phyloP scores from a whole-genome alignment of 2,888 invertebrate species.

The Periphyllus acericola region DNA sequence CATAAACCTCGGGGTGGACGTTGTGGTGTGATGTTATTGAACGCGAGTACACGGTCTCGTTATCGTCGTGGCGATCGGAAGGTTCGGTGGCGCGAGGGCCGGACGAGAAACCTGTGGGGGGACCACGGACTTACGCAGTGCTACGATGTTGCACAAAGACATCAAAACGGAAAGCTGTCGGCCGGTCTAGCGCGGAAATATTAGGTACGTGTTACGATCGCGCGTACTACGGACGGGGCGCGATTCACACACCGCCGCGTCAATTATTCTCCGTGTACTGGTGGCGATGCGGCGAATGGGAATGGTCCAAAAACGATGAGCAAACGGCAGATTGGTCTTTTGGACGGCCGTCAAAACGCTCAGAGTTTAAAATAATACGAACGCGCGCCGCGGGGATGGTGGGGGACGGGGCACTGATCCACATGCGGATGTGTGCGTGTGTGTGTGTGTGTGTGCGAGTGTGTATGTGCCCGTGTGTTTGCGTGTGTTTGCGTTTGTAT shows the following conservation, averaged over 20 bases:
- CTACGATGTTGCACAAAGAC: conserved; percentile 59
- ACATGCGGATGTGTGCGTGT: background rate
- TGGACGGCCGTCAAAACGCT: conserved; percentile 51
- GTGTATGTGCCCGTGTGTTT: too few species aligned
- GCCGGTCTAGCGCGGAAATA: background rate
- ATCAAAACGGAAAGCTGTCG: conserved; percentile 16
- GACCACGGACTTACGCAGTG: conserved; percentile 31
- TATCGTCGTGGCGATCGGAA: too few species aligned
- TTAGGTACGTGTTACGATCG: background rate
- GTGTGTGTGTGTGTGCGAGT: background rate
- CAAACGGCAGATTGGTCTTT: conserved; percentile 56
- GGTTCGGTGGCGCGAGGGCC: too few species aligned
- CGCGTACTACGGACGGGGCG: background rate
- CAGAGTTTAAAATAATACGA: conserved; percentile 58
- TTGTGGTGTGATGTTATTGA: too few species aligned
- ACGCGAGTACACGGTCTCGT: too few species aligned
- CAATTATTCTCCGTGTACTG: conserved; percentile 34
- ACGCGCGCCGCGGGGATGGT: background rate
- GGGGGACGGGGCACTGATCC: background rate
- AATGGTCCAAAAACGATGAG: conserved; percentile 57
- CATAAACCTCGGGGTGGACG: too few species aligned
- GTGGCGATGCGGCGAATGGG: conserved; percentile 11
- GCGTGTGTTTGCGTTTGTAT: too few species aligned
- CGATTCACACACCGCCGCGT: conserved; percentile 44
- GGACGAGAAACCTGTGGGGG: background rate